A percentile compares a stretch with the other conserved stretches of the same genome.
phyloP scores from a whole-genome alignment of 1,140 invertebrate genomes.

The Aphis gossypii region DNA sequence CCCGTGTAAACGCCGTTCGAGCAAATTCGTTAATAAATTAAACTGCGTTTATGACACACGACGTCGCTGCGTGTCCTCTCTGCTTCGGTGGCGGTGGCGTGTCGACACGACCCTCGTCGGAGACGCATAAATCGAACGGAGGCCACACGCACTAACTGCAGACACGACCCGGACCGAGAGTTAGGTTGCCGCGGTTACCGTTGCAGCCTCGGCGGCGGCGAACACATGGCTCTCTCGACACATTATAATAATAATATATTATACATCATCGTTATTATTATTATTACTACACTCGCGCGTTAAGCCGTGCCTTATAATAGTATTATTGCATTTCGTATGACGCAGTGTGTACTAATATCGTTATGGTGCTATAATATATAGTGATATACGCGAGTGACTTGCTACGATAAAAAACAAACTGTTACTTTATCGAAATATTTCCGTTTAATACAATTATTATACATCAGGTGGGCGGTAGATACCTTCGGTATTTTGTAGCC shows the following conservation, averaged over 20 bases:
- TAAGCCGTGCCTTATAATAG: background rate
- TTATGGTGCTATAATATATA: background rate
- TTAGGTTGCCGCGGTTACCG: background rate
- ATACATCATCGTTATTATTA: background rate
- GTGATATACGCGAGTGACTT: background rate
- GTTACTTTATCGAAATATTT: background rate
- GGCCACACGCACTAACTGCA: background rate
- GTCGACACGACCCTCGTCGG: background rate
- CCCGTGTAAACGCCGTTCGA: background rate
- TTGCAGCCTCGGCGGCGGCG: background rate
- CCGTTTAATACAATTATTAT: background rate
- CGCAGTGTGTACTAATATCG: background rate
- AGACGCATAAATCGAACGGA: background rate
- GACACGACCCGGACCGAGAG: background rate
- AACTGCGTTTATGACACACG: slow-evolving; percentile 27
- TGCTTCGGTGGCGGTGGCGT: background rate
- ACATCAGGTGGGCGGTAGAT: too few species aligned
- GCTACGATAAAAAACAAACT: background rate
- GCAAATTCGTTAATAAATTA: slow-evolving; percentile 33
- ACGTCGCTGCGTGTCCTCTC: background rate
- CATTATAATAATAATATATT: background rate
- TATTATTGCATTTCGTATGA: background rate
- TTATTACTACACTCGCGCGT: background rate
- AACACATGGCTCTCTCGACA: background rate
- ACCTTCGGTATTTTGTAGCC: background rate